Conservation (phyloP, 1,140 invertebrate genomes). For the Scaptodrosophila lebanonensis region DNA sequence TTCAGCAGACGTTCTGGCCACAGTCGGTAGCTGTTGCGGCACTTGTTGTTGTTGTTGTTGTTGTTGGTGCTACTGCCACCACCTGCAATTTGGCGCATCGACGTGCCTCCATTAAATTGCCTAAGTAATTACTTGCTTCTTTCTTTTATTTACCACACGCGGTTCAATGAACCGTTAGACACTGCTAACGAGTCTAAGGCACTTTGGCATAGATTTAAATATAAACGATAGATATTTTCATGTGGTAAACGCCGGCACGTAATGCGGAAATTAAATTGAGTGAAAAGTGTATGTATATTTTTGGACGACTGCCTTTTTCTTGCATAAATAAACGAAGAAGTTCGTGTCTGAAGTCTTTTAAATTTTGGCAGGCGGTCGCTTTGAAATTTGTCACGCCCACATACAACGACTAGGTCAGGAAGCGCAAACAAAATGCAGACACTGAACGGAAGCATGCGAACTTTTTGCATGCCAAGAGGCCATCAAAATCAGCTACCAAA, state of each 20-base stretch:
- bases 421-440: constrained; percentile 19
- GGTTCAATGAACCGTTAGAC: constrained; percentile 61
- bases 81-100: constrained; percentile 25
- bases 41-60: neutral
- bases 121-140: constrained; percentile 54
- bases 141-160: constrained; percentile 28
- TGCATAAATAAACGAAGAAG: constrained; percentile 34
- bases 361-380: too few species aligned
- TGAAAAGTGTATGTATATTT: too few species aligned
- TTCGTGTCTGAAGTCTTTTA: constrained; percentile 65
- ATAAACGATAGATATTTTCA: too few species aligned
- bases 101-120: constrained; percentile 52
- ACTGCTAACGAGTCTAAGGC: too few species aligned
- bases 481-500: constrained; percentile 21
- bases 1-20: neutral
- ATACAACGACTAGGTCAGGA: constrained; percentile 55
- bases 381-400: too few species aligned
- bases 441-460: constrained; percentile 49
- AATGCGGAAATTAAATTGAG: constrained; percentile 34
- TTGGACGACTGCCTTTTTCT: constrained; percentile 6
- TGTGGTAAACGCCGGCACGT: constrained; percentile 42
- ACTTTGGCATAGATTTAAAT: constrained; percentile 34
- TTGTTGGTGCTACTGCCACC: too few species aligned
- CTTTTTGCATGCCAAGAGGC: constrained; percentile 5
- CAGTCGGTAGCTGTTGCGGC: constrained; percentile 5